Conservation (phyloP, 2,888 invertebrate genomes). For the Caenorhabditis japonica region DNA sequence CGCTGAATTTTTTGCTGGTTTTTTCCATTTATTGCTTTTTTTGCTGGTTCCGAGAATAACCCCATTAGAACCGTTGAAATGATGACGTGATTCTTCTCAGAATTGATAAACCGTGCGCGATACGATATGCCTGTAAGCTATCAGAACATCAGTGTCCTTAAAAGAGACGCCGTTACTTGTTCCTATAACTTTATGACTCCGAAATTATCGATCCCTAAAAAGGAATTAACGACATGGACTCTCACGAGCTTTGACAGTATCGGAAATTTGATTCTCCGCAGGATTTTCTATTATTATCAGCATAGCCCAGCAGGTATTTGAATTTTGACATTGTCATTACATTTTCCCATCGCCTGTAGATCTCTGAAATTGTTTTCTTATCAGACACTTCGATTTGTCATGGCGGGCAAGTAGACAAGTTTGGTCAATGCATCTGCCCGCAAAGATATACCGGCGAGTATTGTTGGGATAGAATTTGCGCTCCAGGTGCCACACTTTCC, state of each 20-base stretch:
- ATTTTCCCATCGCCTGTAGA: not conserved
- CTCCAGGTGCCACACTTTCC: slow-evolving; percentile 19
- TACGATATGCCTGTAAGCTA: slow-evolving; percentile 31
- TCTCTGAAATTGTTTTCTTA: not conserved
- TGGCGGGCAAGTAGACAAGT: slow-evolving; percentile 31
- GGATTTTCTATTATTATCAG: slow-evolving; percentile 41
- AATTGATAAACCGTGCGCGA: slow-evolving; percentile 17
- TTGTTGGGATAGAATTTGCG: slow-evolving; percentile 45
- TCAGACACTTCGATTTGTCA: slow-evolving; percentile 32
- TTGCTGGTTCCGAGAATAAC: no score
- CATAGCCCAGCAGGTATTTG: slow-evolving; percentile 24
- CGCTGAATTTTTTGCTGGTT: no score
- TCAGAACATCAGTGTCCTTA: not conserved
- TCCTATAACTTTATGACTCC: slow-evolving; percentile 24
- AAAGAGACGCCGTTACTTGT: slow-evolving; percentile 21
- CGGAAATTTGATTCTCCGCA: slow-evolving; percentile 6
- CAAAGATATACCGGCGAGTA: slow-evolving; percentile 50
- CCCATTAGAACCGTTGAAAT: no score
- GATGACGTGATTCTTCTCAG: slow-evolving; percentile 14
- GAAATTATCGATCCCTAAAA: slow-evolving; percentile 18
- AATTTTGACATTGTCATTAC: not conserved
- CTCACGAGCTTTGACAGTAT: slow-evolving; percentile 18
- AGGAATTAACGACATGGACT: slow-evolving; percentile 24
- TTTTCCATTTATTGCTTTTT: no score
- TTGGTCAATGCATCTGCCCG: slow-evolving; percentile 40